Percentiles rank a stretch among this genome's conserved stretches.
Conservation (phyloP, 2,113 vertebrate genomes). For the Monarcha castaneiventris region DNA sequence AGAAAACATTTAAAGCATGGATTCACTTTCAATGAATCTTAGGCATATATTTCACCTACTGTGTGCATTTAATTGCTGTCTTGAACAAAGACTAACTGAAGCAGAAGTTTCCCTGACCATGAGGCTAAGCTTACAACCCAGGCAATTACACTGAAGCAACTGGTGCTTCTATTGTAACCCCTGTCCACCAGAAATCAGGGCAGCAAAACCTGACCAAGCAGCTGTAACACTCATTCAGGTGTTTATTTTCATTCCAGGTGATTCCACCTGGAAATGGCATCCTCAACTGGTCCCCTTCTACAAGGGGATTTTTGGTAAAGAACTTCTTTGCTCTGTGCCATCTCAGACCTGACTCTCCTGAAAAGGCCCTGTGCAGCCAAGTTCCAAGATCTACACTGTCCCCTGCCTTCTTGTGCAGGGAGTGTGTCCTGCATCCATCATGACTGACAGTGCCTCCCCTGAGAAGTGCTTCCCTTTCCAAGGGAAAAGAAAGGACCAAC, state of each 20-base stretch:
- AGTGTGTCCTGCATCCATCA: not conserved
- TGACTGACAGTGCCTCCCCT: not conserved
- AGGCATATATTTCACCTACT: not conserved
- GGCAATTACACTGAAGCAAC: accelerated
- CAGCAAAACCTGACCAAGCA: not conserved
- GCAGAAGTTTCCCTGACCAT: not conserved
- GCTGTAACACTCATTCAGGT: not conserved
- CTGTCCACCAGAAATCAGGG: not conserved
- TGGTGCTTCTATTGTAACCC: not conserved
- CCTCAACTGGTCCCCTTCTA: not conserved
- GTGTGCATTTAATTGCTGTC: not conserved
- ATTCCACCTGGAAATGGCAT: not conserved
- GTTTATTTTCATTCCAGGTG: too few species aligned
- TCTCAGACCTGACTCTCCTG: not conserved
- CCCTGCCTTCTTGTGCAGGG: not conserved
- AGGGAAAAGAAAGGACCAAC: not conserved
- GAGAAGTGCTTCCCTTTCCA: not conserved
- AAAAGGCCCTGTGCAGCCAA: not conserved
- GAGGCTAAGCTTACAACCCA: not conserved
- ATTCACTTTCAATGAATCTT: not conserved
- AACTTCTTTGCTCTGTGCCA: not conserved
- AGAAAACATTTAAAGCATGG: not conserved
- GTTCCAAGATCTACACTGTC: not conserved
- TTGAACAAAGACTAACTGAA: not conserved
- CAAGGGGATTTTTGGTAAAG: not conserved